Evolutionary conservation across 2,888 invertebrate species (phyloP), one percentile per base, ranked within the genome.

Genomic region (Macrophya alboannulata): DNA sequence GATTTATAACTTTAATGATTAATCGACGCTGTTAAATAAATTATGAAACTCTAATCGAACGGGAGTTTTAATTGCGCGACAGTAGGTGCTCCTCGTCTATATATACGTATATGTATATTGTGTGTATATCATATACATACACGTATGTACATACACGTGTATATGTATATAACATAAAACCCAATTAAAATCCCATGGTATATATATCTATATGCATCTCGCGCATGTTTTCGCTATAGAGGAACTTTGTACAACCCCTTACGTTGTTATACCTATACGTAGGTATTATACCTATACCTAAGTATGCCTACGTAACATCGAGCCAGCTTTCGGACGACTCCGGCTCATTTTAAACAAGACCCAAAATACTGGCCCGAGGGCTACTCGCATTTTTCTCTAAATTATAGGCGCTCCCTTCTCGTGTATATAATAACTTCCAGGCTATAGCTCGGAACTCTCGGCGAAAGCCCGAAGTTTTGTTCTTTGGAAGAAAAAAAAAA

Each of bases 361-460:
- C 83, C n/a, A 71, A 83, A 83, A 83, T 83, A 48, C n/a, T 21
- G 68, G n/a, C 83, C 83, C 71, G 48, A 51, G 83, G 83, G 68
- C 68, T 68, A 17, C 68, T 37, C 45, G 68, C 83, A 83, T 83
- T 83, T 83, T 83, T 71, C 83, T 68, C 48, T 71, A 48, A 83
- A 83, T 68, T 83, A 83, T 83, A 83, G 68, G 43, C 83, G 83
- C 40, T 83, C 68, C 68, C 71, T 83, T 68, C 51, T 68, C 51
- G 62, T 43, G 40, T 59, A 37, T n/a, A n/a, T n/a, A n/a, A n/a
- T 21, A 81, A 81, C n/a, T 81, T 43, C 9, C 37, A 15, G 43
- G 43, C 43, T 51, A 62, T 43, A 43, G 21, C 21, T 31, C 62
- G 31, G 25, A 12, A 17, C 6, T 31, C 51, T 72, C 74, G 17